Base-by-base conservation (phyloP, 2,797 vertebrate genomes). In the Mormyrops boulengeri region DNA sequence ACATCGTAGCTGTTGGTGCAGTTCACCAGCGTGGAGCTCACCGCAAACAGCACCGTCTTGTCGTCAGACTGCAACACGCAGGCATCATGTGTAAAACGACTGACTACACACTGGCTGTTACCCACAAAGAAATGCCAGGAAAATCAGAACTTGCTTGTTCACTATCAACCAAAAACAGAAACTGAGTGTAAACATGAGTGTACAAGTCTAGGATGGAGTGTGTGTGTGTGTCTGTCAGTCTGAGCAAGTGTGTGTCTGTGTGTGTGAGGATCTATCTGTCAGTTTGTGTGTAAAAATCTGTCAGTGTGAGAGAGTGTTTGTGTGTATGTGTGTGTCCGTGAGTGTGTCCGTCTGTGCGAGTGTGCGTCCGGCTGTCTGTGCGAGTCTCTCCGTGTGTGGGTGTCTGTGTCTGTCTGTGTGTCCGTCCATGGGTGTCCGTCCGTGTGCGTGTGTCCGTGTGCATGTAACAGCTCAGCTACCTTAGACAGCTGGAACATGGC, bases 1-100 rank as follows among this genome's bases (percentile, higher is more conserved):
- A 96, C 96, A 77, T 99, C 97, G 0, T 99, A 99, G 94, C 98
- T 99, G 95, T 98, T 99, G 90, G 98, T 99, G 93, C 98, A 99
- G 92, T 99, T 99, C 44, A 99, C 98, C 87, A 99, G 95, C 0
- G 97, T 98, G 1, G 99, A 99, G 89, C 97, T 97, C 2, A 99
- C 96, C 0, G 99, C 98, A 12, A 98, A 99, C 87, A 99, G 96
- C 91, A 99, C 98, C 0, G 97, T 98, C 94, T 97, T 97, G 93
- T 99, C 98, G 89, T 98, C 97, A 0, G 97, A 98, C 99, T 99
- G 94, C 49, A 53, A 53, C 55, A 77, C 50, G 11, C 41, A 88
- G 19, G 52, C 4, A 0, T 34, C 66, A 6, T 5, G 66, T 34
- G 57, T 60, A 60, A 60, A 60, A 22, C 7, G 97, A 98, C 98